A percentile compares a stretch with the other conserved stretches of the same genome.
These are phyloP conservation scores for Vulpes lagopus DNA, from an alignment of 2,113 vertebrate genomes.

Conservation along the genomic window DNA sequence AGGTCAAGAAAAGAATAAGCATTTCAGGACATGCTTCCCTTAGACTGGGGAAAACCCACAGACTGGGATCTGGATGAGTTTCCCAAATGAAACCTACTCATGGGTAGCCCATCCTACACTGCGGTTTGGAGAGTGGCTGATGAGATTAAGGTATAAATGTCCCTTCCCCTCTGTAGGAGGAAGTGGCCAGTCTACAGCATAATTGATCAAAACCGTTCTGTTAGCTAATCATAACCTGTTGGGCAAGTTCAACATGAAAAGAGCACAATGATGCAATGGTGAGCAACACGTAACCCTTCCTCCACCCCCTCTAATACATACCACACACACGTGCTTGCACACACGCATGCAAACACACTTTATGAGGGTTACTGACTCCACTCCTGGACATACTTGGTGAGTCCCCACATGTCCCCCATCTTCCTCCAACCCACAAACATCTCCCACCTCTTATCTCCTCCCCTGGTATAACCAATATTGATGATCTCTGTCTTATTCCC, in stretches of 20 bases:
- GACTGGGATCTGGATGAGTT: neutral
- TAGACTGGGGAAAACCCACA: neutral
- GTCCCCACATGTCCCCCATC: neutral
- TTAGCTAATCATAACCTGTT: neutral
- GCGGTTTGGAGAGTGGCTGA: neutral
- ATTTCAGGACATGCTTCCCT: neutral
- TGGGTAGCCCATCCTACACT: neutral
- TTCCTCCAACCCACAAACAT: neutral
- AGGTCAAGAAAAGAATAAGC: neutral
- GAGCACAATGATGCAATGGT: neutral
- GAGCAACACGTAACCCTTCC: neutral
- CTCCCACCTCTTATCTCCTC: neutral
- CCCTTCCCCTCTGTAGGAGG: neutral
- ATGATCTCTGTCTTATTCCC: neutral
- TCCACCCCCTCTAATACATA: neutral
- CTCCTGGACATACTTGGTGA: neutral
- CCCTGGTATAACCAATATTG: neutral
- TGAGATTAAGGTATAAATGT: neutral
- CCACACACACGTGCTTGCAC: neutral
- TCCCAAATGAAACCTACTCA: neutral
- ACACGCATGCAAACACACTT: neutral
- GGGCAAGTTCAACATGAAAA: neutral
- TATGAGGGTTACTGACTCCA: neutral
- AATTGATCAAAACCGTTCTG: slow-evolving; percentile 1
- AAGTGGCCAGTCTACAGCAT: neutral